Conservation (phyloP, 2,113 vertebrate species). For the Vidua chalybeata region DNA sequence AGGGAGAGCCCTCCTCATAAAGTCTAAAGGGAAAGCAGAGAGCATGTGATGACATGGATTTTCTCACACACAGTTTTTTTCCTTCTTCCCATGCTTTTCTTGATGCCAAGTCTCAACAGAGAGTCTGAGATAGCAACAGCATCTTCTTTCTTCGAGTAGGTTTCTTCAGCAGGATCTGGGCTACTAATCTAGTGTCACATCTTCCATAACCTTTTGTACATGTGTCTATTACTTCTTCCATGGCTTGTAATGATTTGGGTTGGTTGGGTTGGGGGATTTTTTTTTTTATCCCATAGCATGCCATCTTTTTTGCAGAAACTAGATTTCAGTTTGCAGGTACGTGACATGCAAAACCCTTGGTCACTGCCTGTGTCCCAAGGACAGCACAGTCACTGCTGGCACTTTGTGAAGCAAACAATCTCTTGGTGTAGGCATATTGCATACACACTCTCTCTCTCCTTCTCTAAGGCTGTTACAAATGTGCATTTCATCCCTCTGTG, state of each 20-base stretch:
- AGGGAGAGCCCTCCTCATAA: neutral
- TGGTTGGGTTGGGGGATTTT: accelerated
- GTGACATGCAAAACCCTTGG: neutral
- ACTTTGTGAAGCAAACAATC: neutral
- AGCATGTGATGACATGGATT: neutral
- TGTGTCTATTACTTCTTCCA: neutral
- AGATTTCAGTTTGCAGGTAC: neutral
- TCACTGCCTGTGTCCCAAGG: neutral
- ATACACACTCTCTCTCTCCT: too few species aligned
- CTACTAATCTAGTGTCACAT: neutral
- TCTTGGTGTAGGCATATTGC: neutral
- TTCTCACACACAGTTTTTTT: neutral
- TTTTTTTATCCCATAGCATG: neutral
- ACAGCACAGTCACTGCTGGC: neutral
- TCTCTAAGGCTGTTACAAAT: neutral
- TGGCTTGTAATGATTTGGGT: neutral
- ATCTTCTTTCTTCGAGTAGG: neutral
- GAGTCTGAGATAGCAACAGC: neutral
- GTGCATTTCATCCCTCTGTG: neutral
- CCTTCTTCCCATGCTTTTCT: neutral
- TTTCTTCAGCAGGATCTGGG: neutral
- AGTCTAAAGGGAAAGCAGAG: neutral
- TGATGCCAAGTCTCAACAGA: neutral
- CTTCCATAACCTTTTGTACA: neutral
- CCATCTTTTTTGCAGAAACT: neutral